A percentile compares a stretch with the other conserved stretches of the same genome.
phyloP scores from a whole-genome alignment of 30 jellyfish, hydroid and myxozoan genomes.

The Hydra vulgaris region DNA sequence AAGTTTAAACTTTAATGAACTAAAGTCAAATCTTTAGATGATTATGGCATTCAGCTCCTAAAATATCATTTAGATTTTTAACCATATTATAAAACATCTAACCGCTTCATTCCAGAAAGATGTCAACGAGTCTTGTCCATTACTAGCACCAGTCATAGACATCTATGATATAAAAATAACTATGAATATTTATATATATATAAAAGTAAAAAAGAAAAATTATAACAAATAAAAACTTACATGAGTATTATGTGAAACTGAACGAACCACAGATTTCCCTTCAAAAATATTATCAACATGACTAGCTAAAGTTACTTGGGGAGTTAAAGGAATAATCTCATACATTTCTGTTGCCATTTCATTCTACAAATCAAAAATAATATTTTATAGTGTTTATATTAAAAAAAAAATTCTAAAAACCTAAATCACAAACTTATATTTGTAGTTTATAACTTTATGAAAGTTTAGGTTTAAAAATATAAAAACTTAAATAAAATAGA shows the following conservation, averaged over 20 bases:
- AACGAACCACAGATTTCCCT: conserved; percentile 44
- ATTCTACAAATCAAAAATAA: not conserved
- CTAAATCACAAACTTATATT: too few species aligned
- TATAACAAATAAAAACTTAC: conserved; percentile 12
- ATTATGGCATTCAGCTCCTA: too few species aligned
- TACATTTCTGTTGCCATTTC: conserved; percentile 24
- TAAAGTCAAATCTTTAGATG: too few species aligned
- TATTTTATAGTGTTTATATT: not conserved
- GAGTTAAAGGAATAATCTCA: conserved; percentile 30
- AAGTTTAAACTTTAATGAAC: too few species aligned
- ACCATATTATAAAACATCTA: not conserved
- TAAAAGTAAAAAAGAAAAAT: not conserved
- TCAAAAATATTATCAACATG: conserved; percentile 41
- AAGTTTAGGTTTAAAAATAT: too few species aligned
- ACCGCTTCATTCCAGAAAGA: conserved; percentile 62
- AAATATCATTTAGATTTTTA: not conserved
- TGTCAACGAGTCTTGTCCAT: conserved; percentile 38
- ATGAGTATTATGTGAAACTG: conserved; percentile 49
- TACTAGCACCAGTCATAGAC: conserved; percentile 60
- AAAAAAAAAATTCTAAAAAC: too few species aligned
- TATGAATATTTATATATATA: not conserved
- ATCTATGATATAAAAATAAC: conserved; percentile 18
- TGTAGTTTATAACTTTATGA: too few species aligned
- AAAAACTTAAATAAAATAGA: too few species aligned
- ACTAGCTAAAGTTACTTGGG: conserved; percentile 27